A percentile compares a stretch with the other conserved stretches of the same genome.
These are phyloP conservation scores for Tapera naevia DNA, from an alignment of 2,797 vertebrate species.

Conservation along the genomic window DNA sequence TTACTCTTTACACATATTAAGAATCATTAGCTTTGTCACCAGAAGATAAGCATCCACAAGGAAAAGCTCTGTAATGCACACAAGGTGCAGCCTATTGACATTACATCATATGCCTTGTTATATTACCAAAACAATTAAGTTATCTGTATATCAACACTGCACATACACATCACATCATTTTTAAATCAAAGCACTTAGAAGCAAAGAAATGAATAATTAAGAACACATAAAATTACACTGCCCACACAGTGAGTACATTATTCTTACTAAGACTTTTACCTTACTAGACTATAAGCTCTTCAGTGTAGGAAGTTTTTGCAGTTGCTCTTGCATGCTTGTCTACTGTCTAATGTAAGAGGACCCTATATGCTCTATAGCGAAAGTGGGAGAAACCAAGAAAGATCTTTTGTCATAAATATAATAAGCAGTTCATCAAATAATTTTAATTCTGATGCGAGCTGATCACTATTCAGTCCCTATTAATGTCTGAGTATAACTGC, in stretches of 20 bases:
- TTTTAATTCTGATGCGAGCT: background rate
- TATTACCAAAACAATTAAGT: slow-evolving; percentile 65
- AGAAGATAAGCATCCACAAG: slow-evolving; percentile 9
- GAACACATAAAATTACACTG: slow-evolving; percentile 34
- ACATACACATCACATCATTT: slow-evolving; percentile 43
- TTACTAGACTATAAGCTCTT: background rate
- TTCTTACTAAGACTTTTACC: slow-evolving; percentile 13
- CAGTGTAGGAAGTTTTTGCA: background rate
- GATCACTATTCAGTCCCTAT: background rate
- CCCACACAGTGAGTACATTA: slow-evolving; percentile 39
- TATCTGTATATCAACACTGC: slow-evolving; percentile 37
- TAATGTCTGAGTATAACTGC: background rate
- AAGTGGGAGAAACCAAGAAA: background rate
- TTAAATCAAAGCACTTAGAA: slow-evolving; percentile 55
- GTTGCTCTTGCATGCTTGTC: background rate
- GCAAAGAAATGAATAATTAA: slow-evolving; percentile 62
- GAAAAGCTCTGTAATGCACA: slow-evolving; percentile 47
- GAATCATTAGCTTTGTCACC: slow-evolving; percentile 43
- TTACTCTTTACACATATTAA: slow-evolving; percentile 1
- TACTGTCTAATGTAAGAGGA: background rate
- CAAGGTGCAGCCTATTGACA: slow-evolving; percentile 37
- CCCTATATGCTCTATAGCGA: background rate
- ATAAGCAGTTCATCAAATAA: background rate
- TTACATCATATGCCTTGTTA: slow-evolving; percentile 64
- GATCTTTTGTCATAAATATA: background rate